phyloP scores from a whole-genome alignment of 2,113 vertebrate species.

The Apistogramma diplotaenia region DNA sequence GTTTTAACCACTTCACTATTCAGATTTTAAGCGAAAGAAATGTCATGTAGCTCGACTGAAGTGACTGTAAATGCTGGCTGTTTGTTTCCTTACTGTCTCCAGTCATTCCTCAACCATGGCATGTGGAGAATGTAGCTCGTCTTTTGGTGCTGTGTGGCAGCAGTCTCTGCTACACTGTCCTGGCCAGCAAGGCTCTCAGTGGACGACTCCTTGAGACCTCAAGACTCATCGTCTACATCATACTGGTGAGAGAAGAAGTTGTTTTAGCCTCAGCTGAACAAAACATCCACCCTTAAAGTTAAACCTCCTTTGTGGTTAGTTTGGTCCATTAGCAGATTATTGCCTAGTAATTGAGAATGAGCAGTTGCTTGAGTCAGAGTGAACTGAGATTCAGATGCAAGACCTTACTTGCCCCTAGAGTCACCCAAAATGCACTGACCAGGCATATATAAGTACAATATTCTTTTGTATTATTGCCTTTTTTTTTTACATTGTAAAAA shows the following conservation, averaged over 20 bases:
- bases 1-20: background rate
- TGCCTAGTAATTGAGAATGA: background rate
- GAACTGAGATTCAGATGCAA: background rate
- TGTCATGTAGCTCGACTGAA: background rate
- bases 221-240: conserved; percentile 82
- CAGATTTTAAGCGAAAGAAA: background rate
- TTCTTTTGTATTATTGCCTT: background rate
- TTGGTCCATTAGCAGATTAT: background rate
- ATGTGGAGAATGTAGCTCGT: conserved; percentile 85
- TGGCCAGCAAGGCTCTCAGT: conserved; percentile 86
- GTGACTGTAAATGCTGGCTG: background rate
- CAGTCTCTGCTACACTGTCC: conserved; percentile 82
- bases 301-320: background rate
- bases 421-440: background rate
- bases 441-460: background rate
- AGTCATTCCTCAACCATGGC: conserved; percentile 87
- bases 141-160: conserved; percentile 87
- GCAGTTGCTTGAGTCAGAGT: background rate
- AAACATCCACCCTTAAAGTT: too few relatives aligned
- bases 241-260: conserved; percentile 77
- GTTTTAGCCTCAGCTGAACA: background rate
- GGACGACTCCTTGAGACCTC: conserved; percentile 79
- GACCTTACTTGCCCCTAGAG: background rate
- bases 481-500: background rate
- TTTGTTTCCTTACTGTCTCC: background rate